phyloP scores from a whole-genome alignment of 2,888 invertebrate species.

The Falcaria lacertinaria region DNA sequence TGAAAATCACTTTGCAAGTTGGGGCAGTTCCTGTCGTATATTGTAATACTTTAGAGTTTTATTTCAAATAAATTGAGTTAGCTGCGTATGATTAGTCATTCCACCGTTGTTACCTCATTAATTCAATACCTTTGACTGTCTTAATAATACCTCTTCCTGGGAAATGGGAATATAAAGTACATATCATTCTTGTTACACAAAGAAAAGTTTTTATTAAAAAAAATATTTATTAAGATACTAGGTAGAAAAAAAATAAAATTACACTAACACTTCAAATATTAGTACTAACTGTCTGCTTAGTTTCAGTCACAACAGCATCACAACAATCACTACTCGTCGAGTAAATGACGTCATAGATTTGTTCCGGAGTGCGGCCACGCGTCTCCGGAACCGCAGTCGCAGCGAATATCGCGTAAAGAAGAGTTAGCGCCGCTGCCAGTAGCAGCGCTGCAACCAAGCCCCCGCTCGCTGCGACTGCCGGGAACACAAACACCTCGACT shows the following conservation, averaged over 20 bases:
- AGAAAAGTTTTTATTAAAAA: too few species aligned
- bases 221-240: too few species aligned
- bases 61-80: too few species aligned
- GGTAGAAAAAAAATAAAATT: not conserved
- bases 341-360: slow-evolving; percentile 35
- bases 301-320: not conserved
- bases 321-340: not conserved
- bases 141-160: too few species aligned
- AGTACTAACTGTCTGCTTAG: not conserved
- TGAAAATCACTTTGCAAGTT: not conserved
- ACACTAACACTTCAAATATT: slow-evolving; percentile 2
- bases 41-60: too few species aligned
- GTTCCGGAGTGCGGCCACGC: slow-evolving; percentile 22
- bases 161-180: too few species aligned
- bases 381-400: slow-evolving; percentile 43
- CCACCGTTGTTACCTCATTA: too few species aligned
- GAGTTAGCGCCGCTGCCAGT: slow-evolving; percentile 38
- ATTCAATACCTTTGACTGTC: too few species aligned
- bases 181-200: too few species aligned
- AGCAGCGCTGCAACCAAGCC: slow-evolving; percentile 26
- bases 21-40: too few species aligned
- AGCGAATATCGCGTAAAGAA: slow-evolving; percentile 34
- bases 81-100: too few species aligned
- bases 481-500: slow-evolving; percentile 42
- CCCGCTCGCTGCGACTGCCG: slow-evolving; percentile 26